Evolutionary conservation across 1,140 invertebrate species (phyloP), one percentile per base, ranked within the genome.

Genomic region (Macrobrachium rosenbergii): DNA sequence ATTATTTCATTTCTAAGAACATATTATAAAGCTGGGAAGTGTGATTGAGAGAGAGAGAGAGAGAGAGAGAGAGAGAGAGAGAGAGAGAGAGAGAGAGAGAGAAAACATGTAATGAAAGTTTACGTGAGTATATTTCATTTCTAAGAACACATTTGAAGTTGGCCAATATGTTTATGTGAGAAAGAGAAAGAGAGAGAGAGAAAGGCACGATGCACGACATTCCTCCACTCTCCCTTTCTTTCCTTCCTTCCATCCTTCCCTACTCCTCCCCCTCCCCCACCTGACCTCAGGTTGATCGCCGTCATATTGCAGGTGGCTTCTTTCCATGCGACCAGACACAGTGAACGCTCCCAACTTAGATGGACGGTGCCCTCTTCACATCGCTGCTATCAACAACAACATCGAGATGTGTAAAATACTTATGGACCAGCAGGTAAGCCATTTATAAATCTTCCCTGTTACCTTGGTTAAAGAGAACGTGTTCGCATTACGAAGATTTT

Each of bases 311-410:
- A 90, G 92, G 43, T 99, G 97, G 97, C 92, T 99, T 11, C 92
- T 98, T 43, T 94, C 94, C 58, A 95, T 96, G 89, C 93, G 96
- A 84, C 96, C 96, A 0, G 96, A 96, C 72, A 95, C 96, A 87
- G 94, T 98, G 0, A 97, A 98, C 91, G 95, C 95, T 19, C 94
- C 96, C 16, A 99, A 99, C 91, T 96, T 97, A 90, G 97, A 98
- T 91, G 98, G 98, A 0, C 94, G 97, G 89, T 97, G 96, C 60
- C 95, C 97, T 21, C 93, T 99, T 43, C 99, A 99, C 92, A 95
- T 99, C 67, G 97, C 98, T 0, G 97, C 98, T 0, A 94, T 98
- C 62, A 96, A 97, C 90, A 98, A 99, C 90, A 97, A 99, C 92
- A 94, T 98, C 2, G 98, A 98, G 92, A 95, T 99, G 91, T 98